Conservation (phyloP, 1,140 invertebrate species). For the Fragariocoptes setiger region DNA sequence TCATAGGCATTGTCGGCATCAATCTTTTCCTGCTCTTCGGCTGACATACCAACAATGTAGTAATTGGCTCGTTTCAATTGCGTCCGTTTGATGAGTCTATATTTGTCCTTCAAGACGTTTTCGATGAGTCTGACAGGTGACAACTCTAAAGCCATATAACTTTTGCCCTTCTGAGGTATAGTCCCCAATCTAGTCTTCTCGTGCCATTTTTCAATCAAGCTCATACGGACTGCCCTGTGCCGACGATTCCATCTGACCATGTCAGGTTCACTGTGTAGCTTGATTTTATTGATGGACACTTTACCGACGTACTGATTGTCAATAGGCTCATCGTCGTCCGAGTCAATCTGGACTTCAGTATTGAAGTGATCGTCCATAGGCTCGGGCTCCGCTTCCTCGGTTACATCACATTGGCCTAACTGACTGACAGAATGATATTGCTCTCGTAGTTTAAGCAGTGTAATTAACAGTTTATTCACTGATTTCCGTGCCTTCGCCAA, state of each 20-base stretch:
- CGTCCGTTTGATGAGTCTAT: constrained; percentile 40
- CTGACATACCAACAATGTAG: constrained; percentile 26
- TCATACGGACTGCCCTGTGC: constrained; percentile 12
- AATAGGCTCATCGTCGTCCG: background rate
- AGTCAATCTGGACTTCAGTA: background rate
- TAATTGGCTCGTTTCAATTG: constrained; percentile 42
- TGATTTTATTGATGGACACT: background rate
- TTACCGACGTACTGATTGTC: background rate
- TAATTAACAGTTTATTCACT: background rate
- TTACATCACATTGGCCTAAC: too few species aligned
- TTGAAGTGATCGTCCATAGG: background rate
- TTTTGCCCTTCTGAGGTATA: constrained; percentile 11
- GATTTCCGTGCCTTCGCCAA: too few species aligned
- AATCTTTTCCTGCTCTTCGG: constrained; percentile 11
- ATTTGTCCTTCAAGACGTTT: constrained; percentile 39
- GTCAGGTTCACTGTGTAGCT: background rate
- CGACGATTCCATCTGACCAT: background rate
- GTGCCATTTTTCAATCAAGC: constrained; percentile 51
- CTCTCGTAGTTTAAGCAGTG: background rate
- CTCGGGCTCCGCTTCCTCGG: background rate
- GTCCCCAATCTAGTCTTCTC: constrained; percentile 40
- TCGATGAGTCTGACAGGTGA: constrained; percentile 53
- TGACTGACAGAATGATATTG: background rate
- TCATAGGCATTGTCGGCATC: constrained; percentile 27
- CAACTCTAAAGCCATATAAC: constrained; percentile 33